A percentile compares a stretch with the other conserved stretches of the same genome.
phyloP scores from a whole-genome alignment of 2,113 vertebrate genomes.

The Hucho hucho region DNA sequence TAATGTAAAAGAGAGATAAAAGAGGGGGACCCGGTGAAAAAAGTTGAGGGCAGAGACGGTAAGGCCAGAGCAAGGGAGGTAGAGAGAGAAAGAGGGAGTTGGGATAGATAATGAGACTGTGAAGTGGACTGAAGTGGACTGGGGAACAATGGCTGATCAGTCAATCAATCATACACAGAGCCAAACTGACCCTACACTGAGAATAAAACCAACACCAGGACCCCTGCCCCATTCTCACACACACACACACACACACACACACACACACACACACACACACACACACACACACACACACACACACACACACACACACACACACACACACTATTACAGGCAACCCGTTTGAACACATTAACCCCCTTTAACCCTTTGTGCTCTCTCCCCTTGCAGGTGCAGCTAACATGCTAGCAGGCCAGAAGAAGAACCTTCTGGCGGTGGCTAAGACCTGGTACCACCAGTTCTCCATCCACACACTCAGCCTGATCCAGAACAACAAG shows the following conservation, averaged over 20 bases:
- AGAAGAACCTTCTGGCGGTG: slow-evolving; percentile 88
- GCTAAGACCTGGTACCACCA: slow-evolving; percentile 98
- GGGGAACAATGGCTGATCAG: slow-evolving; percentile 18
- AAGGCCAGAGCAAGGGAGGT: slow-evolving; percentile 7
- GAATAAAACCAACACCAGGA: slow-evolving; percentile 6
- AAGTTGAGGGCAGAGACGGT: slow-evolving; percentile 23
- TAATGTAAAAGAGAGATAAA: background rate
- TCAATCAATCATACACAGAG: slow-evolving; percentile 2
- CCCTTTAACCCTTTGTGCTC: background rate
- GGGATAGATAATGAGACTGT: slow-evolving; percentile 22
- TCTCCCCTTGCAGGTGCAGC: slow-evolving; percentile 76
- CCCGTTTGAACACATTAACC: background rate
- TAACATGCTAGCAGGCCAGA: slow-evolving; percentile 91
- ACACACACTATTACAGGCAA: slow-evolving; percentile 11
- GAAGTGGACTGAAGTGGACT: slow-evolving; percentile 23
- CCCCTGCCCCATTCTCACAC: slow-evolving; percentile 14
- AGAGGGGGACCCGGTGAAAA: background rate
- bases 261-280: slow-evolving; percentile 7
- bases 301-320: slow-evolving; percentile 22
- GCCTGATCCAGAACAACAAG: slow-evolving; percentile 89
- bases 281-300: slow-evolving; percentile 23
- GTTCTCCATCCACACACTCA: slow-evolving; percentile 91
- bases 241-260: slow-evolving; percentile 28
- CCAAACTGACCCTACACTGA: background rate
- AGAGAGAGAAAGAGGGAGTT: slow-evolving; percentile 6